Conservation (phyloP, 2,888 invertebrate species). For the Apomyelois bistriatella region DNA sequence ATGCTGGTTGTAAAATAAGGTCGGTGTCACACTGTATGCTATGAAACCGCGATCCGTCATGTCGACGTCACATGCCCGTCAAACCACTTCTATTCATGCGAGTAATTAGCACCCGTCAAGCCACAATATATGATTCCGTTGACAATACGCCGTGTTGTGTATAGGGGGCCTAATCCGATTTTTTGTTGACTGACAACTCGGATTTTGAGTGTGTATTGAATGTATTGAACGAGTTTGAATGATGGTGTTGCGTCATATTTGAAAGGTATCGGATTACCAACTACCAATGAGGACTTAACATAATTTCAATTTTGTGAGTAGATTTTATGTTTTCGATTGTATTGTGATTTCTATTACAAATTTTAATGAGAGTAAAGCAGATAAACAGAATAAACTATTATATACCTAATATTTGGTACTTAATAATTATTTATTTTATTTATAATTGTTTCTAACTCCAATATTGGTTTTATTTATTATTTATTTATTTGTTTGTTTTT, state of each 20-base stretch:
- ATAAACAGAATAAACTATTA: no score
- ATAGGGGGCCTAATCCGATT: constrained; percentile 46
- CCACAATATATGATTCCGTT: constrained; percentile 47
- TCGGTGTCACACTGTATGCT: constrained; percentile 17
- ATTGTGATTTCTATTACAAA: not conserved
- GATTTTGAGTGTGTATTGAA: constrained; percentile 11
- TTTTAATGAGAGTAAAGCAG: not conserved
- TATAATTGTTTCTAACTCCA: no score
- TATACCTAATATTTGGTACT: no score
- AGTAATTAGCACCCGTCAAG: constrained; percentile 58
- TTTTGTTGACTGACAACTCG: constrained; percentile 27
- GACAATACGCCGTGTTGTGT: constrained; percentile 48
- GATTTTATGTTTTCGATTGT: not conserved
- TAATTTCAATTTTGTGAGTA: not conserved
- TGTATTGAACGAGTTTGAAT: constrained; percentile 7
- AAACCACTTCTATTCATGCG: constrained; percentile 51
- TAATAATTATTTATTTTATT: no score
- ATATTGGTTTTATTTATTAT: no score
- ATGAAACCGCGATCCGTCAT: constrained; percentile 20
- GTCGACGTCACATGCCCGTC: constrained; percentile 38
- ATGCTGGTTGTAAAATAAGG: constrained; percentile 23
- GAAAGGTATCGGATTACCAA: constrained; percentile 6
- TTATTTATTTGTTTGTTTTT: no score
- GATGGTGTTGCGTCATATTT: constrained; percentile 5
- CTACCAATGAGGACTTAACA: not conserved